A percentile compares a stretch with the other conserved stretches of the same genome.
Conservation (phyloP, 2,113 vertebrate genomes). For the Callipepla squamata region DNA sequence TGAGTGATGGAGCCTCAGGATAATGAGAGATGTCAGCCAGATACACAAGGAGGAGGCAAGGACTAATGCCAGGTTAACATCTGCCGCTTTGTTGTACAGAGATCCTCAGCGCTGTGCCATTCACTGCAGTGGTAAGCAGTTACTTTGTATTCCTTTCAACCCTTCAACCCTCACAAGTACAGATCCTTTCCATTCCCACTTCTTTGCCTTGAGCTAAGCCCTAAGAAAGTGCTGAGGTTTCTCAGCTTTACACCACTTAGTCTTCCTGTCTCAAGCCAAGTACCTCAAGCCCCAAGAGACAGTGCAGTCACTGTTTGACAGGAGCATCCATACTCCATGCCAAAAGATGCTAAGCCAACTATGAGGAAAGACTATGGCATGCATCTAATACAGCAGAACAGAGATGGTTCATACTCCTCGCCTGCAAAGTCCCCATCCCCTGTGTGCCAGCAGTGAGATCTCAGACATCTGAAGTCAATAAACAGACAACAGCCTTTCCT, state of each 20-base stretch:
- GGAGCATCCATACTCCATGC: constrained; percentile 26
- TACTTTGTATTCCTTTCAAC: background rate
- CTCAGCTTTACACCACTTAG: constrained; percentile 50
- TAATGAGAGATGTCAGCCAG: background rate
- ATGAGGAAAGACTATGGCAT: background rate
- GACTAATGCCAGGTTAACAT: background rate
- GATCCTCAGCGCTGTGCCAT: background rate
- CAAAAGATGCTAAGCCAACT: constrained; percentile 25
- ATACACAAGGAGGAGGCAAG: background rate
- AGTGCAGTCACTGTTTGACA: constrained; percentile 64
- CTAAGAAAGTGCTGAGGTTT: constrained; percentile 49
- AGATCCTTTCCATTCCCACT: constrained; percentile 44
- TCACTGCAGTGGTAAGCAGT: background rate
- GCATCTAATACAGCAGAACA: background rate
- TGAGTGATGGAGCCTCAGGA: background rate
- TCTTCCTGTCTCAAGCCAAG: constrained; percentile 43
- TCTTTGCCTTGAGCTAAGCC: background rate
- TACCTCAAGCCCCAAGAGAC: constrained; percentile 40
- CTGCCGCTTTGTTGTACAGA: background rate
- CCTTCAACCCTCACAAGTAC: constrained; percentile 17
- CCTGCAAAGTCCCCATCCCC: background rate
- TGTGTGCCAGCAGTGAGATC: background rate
- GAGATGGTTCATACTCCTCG: background rate
- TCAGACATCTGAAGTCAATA: background rate
- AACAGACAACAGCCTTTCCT: background rate